Conservation (phyloP, 2,888 invertebrate species). For the Dione vanillae region DNA sequence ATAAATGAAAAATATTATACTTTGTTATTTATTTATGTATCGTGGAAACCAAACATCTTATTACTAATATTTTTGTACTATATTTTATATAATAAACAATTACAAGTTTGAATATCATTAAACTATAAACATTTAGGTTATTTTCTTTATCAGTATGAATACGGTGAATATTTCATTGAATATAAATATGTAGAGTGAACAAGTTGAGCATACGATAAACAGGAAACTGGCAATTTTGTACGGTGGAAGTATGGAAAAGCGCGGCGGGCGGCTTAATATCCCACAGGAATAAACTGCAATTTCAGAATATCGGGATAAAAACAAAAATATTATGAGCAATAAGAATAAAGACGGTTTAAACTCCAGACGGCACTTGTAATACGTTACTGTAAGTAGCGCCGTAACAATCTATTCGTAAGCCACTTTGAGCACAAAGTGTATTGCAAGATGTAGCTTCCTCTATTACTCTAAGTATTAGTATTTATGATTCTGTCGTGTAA, state of each 20-base stretch:
- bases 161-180: conserved; percentile 17
- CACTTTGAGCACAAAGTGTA: conserved; percentile 53
- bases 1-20: too few relatives aligned
- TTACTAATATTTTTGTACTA: too few relatives aligned
- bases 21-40: too few relatives aligned
- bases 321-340: conserved; percentile 73
- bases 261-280: conserved; percentile 74
- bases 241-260: conserved; percentile 59
- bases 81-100: too few relatives aligned
- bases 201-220: conserved; percentile 62
- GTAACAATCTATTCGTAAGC: conserved; percentile 60
- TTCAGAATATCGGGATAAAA: conserved; percentile 69
- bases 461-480: not conserved
- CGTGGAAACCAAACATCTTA: too few relatives aligned
- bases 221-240: conserved; percentile 68
- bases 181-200: conserved; percentile 35
- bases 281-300: conserved; percentile 76
- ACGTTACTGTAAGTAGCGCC: conserved; percentile 61
- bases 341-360: conserved; percentile 60
- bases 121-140: too few relatives aligned
- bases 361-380: conserved; percentile 63
- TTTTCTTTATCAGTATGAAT: not conserved
- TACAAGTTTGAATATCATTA: too few relatives aligned
- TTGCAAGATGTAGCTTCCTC: conserved; percentile 49
- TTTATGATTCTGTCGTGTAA: not conserved